Percentiles rank a stretch among this genome's conserved stretches.
These are phyloP conservation scores for Mylabris phalerata DNA, from an alignment of 1,140 invertebrate species.

Conservation along the genomic window DNA sequence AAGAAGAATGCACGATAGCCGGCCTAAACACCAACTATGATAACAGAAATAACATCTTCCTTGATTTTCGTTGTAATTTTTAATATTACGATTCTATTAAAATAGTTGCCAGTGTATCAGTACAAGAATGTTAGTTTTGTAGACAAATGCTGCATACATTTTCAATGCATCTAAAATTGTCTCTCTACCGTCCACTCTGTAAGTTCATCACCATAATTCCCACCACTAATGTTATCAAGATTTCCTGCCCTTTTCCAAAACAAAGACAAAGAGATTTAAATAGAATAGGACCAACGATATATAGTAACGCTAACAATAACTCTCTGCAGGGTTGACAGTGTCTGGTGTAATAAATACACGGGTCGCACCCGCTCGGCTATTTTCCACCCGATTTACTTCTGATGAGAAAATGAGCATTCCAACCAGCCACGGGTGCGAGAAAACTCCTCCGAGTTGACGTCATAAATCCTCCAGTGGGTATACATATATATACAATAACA, in stretches of 20 bases:
- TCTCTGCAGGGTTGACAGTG: slow-evolving; percentile 40
- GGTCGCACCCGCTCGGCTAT: slow-evolving; percentile 37
- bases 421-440: slow-evolving; percentile 34
- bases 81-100: no score
- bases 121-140: no score
- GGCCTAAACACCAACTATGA: no score
- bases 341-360: slow-evolving; percentile 36
- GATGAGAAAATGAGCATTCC: slow-evolving; percentile 46
- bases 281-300: slow-evolving; percentile 9
- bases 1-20: no score
- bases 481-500: background rate
- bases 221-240: no score
- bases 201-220: no score
- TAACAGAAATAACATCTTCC: no score
- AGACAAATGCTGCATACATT: no score
- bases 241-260: background rate
- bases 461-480: slow-evolving; percentile 29
- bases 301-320: slow-evolving; percentile 41
- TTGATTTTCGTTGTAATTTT: no score
- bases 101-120: no score
- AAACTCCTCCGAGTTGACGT: slow-evolving; percentile 32
- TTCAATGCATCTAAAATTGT: no score
- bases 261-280: slow-evolving; percentile 5
- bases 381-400: slow-evolving; percentile 43
- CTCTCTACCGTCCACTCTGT: no score